Evolutionary conservation across 2,113 vertebrate species (phyloP).

Genomic region (Brachyistius frenatus): DNA sequence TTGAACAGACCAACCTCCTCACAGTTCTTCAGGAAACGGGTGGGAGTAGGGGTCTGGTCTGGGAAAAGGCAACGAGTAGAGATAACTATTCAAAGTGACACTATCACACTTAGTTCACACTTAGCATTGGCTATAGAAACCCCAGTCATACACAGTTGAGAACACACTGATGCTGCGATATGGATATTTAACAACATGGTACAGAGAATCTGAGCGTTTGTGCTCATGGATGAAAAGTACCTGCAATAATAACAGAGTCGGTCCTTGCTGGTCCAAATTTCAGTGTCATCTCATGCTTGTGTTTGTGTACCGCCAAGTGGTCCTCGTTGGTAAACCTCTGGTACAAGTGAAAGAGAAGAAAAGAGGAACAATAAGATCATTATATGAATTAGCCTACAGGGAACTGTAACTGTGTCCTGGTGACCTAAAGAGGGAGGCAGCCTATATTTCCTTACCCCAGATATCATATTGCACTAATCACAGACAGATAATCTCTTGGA

Average conservation of each 20-base stretch:
- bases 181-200: conserved; percentile 3
- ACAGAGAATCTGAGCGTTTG: not conserved
- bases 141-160: not conserved
- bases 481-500: conserved; percentile 40
- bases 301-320: conserved; percentile 98
- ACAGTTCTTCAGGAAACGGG: conserved; percentile 98
- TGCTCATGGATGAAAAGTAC: conserved; percentile 74
- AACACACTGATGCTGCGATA: not conserved
- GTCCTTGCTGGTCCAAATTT: conserved; percentile 97
- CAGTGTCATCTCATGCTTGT: conserved; percentile 99
- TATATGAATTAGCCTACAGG: conserved; percentile 9
- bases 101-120: conserved; percentile 54
- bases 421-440: conserved; percentile 42
- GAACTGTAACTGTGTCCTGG: conserved; percentile 10
- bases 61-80: conserved; percentile 58
- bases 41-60: conserved; percentile 99
- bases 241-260: conserved; percentile 98
- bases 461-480: conserved; percentile 67
- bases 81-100: conserved; percentile 46
- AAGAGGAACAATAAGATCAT: conserved; percentile 13
- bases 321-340: conserved; percentile 99
- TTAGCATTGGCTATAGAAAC: conserved; percentile 35
- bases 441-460: conserved; percentile 37
- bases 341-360: conserved; percentile 40
- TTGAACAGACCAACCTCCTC: conserved; percentile 98